These are phyloP conservation scores for Strigops habroptila DNA, from an alignment of 2,113 vertebrate genomes.

Conservation along the genomic window DNA sequence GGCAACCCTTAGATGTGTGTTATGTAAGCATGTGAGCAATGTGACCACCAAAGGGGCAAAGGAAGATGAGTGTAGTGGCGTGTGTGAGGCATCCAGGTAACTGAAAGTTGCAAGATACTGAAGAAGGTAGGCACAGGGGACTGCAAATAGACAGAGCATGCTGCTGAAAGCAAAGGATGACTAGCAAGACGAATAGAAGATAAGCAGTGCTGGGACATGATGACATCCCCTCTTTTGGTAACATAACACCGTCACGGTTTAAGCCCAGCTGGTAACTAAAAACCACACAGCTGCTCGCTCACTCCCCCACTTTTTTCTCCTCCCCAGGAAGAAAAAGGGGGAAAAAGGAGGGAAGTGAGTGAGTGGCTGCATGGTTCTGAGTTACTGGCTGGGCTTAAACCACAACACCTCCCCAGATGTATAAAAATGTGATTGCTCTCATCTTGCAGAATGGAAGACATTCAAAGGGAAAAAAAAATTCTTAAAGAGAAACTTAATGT, in stretches of 20 bases:
- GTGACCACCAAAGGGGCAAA: background rate
- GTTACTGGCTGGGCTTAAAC: background rate
- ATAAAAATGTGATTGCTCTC: background rate
- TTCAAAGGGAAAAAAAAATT: background rate
- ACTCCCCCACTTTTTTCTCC: background rate
- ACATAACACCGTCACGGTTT: background rate
- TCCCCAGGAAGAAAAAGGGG: background rate
- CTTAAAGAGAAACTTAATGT: background rate
- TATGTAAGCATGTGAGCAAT: accelerated
- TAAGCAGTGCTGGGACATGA: background rate
- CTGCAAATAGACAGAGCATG: background rate
- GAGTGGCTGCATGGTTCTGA: background rate
- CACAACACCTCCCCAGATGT: background rate
- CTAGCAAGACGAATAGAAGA: background rate
- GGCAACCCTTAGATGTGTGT: accelerated
- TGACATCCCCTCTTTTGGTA: background rate
- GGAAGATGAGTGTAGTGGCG: background rate
- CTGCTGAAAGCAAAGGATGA: background rate
- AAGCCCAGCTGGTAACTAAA: background rate
- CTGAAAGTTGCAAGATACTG: background rate
- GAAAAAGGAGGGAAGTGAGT: background rate
- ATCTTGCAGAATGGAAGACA: background rate
- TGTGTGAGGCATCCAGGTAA: background rate
- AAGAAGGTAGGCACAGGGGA: background rate
- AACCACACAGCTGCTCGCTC: background rate